Evolutionary conservation across 1,140 invertebrate genomes (phyloP), one percentile per base, ranked within the genome.

Genomic region (Aphidius gifuensis): DNA sequence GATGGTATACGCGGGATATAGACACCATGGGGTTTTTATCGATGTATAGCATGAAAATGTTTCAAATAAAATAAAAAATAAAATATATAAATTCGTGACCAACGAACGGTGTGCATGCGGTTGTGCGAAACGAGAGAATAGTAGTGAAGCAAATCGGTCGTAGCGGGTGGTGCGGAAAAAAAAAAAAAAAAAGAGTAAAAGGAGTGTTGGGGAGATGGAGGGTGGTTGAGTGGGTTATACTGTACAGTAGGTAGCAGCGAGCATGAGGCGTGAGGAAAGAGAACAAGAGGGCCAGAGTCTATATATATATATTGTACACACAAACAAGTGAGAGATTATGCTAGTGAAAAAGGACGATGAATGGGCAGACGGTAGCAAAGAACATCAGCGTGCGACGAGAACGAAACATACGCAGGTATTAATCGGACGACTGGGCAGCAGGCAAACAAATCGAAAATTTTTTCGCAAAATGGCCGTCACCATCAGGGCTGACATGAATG

Each of bases 391-490:
- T 32, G 23, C 23, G 23, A 32, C 23, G 4, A 32, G 53, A 50
- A 71, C 72, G 74, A 69, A 73, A 71, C 74, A 78, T 77, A 77
- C 71, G 74, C 55, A 67, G 69, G 74, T 73, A 76, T 77, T 77
- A 76, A 72, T 68, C 66, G 51, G 45, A 59, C 47, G 58, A 60
- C 21, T 48, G 50, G 38, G 49, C 42, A 51, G 47, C 5, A 40
- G 38, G 71, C 75, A 75, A 76, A 77, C 76, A 76, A 77, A 75
- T 78, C 76, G 72, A 80, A 78, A 80, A 72, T 80, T 80, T 81
- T 81, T 80, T 80, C 77, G 73, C 77, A 81, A 81, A 81, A 81
- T 80, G 79, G 79, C 79, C 79, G 79, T 78, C 77, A 78, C 73
- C 72, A 72, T 32, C 23, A 32, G 23, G 72, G 71, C 71, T 78